phyloP scores from a whole-genome alignment of 2,888 invertebrate species.

The Andrena camellia region DNA sequence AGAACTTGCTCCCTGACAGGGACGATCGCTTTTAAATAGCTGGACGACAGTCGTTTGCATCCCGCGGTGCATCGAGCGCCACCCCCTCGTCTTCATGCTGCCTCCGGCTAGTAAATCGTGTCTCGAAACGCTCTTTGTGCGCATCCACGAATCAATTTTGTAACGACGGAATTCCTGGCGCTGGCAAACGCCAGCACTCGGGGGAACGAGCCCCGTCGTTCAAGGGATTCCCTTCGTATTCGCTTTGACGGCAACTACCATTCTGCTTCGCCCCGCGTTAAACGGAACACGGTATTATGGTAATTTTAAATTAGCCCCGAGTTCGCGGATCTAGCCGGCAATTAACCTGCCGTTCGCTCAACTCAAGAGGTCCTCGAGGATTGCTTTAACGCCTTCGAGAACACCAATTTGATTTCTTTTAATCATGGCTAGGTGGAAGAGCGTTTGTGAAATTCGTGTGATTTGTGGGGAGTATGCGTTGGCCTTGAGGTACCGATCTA shows the following conservation, averaged over 20 bases:
- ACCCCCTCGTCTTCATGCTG: background rate
- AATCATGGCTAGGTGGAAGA: too few relatives aligned
- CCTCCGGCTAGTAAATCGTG: conserved; percentile 17
- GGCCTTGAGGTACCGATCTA: too few relatives aligned
- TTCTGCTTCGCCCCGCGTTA: background rate
- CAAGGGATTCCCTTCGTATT: conserved; percentile 17
- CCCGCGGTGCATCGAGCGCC: background rate
- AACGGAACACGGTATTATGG: conserved; percentile 10
- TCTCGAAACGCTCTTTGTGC: conserved; percentile 34
- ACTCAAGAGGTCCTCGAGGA: too few relatives aligned
- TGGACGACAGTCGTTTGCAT: conserved; percentile 36
- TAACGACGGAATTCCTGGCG: conserved; percentile 21
- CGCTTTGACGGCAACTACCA: conserved; percentile 23
- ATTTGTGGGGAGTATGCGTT: too few relatives aligned
- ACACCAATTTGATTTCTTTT: too few relatives aligned
- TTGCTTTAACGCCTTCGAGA: too few relatives aligned
- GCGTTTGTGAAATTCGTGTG: too few relatives aligned
- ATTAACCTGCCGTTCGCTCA: too few relatives aligned
- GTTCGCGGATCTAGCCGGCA: too few relatives aligned
- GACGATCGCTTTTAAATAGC: background rate
- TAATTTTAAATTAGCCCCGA: too few relatives aligned
- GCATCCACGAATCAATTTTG: conserved; percentile 46
- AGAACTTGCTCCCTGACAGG: conserved; percentile 3
- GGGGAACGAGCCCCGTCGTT: conserved; percentile 10
- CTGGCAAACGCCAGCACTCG: background rate